phyloP scores from a whole-genome alignment of 2,888 invertebrate species.

The Stenolophus ochropezus region DNA sequence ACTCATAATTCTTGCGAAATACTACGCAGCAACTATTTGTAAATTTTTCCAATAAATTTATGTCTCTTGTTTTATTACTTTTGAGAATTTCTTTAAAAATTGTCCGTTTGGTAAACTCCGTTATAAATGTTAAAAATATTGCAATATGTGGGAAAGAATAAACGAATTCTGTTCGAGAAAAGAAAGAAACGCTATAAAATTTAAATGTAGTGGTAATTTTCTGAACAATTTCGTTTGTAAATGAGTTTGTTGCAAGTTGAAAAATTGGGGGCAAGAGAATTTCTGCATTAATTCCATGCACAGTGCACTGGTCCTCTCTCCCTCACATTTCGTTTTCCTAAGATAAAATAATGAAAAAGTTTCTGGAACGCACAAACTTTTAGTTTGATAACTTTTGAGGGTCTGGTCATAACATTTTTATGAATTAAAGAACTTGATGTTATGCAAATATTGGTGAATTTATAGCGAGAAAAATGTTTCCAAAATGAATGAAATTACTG shows the following conservation, averaged over 20 bases:
- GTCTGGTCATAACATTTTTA: slow-evolving; percentile 49
- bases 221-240: slow-evolving; percentile 27
- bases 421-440: slow-evolving; percentile 50
- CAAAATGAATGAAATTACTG: slow-evolving; percentile 47
- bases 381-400: slow-evolving; percentile 49
- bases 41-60: too few species aligned
- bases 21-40: too few species aligned
- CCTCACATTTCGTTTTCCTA: slow-evolving; percentile 41
- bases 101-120: too few species aligned
- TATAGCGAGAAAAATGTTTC: slow-evolving; percentile 44
- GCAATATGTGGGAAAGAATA: too few species aligned
- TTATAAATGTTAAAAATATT: slow-evolving; percentile 23
- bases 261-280: slow-evolving; percentile 5
- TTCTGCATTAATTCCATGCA: slow-evolving; percentile 29
- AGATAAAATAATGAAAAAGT: slow-evolving; percentile 50
- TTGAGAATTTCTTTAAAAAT: too few species aligned
- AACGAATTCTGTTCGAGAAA: neutral
- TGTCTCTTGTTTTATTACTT: too few species aligned
- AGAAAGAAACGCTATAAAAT: neutral
- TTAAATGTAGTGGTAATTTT: neutral
- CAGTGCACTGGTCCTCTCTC: slow-evolving; percentile 21
- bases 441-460: slow-evolving; percentile 48
- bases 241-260: slow-evolving; percentile 16
- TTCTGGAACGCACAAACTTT: slow-evolving; percentile 39
- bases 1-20: too few species aligned